Evolutionary conservation across 1,140 invertebrate genomes (phyloP), one percentile per base, ranked within the genome.

Genomic region (Drosophila lacertosa): DNA sequence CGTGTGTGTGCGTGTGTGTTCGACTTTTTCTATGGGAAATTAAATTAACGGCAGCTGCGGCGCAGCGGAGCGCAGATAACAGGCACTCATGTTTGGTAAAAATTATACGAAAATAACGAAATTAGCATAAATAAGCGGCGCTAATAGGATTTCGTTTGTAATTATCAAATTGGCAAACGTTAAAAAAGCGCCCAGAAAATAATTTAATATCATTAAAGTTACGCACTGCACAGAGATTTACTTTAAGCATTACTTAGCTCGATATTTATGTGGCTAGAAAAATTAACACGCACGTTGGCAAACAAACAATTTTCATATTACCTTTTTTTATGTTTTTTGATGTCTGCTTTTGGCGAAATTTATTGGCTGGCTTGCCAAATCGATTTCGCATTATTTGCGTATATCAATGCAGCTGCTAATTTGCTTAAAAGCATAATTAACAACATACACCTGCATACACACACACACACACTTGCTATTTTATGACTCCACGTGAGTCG

Each of bases 361-460:
- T 84, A 86, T 84, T 86, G 77, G 74, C 55, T 22, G 42, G 40
- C 73, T 65, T 59, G 39, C 59, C 76, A 57, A 77, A 86, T 84
- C 81, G 81, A 84, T 86, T 84, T 86, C 64, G 33, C 68, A 81
- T 86, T 86, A 86, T 74, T 80, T 64, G 58, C 59, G 65, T 74
- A 59, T 50, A 75, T 64, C 80, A 76, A 83, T 84, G 64, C 81
- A 81, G 73, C 75, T 76, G 81, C 81, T 84, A 84, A 84, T 84
- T 84, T 84, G 81, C 77, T 84, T 86, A 86, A 84, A 84, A 84
- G 81, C 81, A 86, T 84, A 84, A 84, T 84, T 84, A 84, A 84
- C 81, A 80, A 39, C 73, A 26, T 24, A 18, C 44, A 44, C 29
- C 20, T 26, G 29, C 3, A 29, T 33, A 40, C 29, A 47, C 15